Evolutionary conservation across 2,113 vertebrate species (phyloP), one percentile per base, ranked within the genome.

Genomic region (Lanius ludovicianus): DNA sequence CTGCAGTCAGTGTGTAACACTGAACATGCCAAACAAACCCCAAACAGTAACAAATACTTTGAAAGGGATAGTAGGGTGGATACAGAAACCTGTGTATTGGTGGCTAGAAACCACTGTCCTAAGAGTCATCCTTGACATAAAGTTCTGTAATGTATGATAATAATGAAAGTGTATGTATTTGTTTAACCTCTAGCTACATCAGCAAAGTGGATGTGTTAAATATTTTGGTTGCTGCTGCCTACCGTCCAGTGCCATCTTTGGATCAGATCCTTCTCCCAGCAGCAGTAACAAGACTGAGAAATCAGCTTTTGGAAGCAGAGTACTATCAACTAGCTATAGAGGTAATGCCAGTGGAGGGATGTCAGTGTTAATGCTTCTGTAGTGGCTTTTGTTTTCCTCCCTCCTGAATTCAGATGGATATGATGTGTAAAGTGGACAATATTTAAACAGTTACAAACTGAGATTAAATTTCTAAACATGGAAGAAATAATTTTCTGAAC

Each of bases 131-230:
- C 49, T 64, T 47, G 50, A 22, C 12, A n/a, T 49, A 2, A 62
- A 33, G 24, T 63, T 85, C 18, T 76, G 41, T 18, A 33, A 60
- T 41, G 39, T 70, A 5, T 15, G 14, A 7, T 47, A 22, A 28
- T 24, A 68, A 10, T 78, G 70, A 30, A 78, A 67, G 22, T 35
- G 3, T 84, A 44, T 64, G 11, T 69, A 11, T 80, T 67, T 68
- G 31, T 76, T 96, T 78, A 90, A 28, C 35, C 18, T 81, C 35
- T 81, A 99, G 99, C 96, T 99, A 99, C 91, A 99, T 99, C 98
- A 99, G 99, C 97, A 99, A 99, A 97, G 99, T 99, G 15, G 99
- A 99, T 47, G 98, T 99, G 57, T 98, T 99, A 74, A 99, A 98
- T 96, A 99, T 99, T 90, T 98, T 99, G 49, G 99, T 99, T 91